Percentiles rank a stretch among this genome's conserved stretches.
These are phyloP conservation scores for Lepidurus packardi DNA, from an alignment of 1,140 invertebrate species.

Conservation along the genomic window DNA sequence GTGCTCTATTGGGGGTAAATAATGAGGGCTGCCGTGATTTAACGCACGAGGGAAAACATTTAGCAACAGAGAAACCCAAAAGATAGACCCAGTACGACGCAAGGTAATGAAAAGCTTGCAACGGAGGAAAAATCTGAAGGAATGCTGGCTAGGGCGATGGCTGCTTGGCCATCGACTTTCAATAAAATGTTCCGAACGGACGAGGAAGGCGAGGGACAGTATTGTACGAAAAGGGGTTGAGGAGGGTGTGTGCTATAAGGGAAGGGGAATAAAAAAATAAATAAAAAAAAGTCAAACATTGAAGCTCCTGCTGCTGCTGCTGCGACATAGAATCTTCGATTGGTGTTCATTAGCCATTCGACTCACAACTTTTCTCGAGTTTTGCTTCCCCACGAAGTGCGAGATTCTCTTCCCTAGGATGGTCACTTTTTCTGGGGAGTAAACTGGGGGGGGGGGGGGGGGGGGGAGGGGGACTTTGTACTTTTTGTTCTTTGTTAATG, in stretches of 20 bases:
- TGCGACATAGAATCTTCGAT: background rate
- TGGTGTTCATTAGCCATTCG: conserved; percentile 15
- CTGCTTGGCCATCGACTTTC: background rate
- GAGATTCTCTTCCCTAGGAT: background rate
- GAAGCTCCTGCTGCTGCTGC: background rate
- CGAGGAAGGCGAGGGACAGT: background rate
- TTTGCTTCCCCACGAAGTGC: background rate
- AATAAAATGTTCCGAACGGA: background rate
- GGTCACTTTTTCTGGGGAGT: background rate
- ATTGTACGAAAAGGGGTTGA: background rate
- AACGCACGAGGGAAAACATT: background rate
- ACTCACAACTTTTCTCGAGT: conserved; percentile 13
- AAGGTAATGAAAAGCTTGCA: background rate
- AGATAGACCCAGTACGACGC: background rate
- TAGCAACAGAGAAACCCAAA: background rate
- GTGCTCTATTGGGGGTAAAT: too few species aligned
- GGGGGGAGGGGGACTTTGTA: background rate
- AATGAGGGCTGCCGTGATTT: background rate
- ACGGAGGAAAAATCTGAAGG: background rate
- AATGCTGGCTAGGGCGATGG: background rate
- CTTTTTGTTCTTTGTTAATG: conserved; percentile 3
- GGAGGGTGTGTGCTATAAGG: background rate
- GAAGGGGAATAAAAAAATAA: background rate
- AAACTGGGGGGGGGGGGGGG: too few species aligned
- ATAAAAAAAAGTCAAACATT: background rate